Evolutionary conservation across 2,113 vertebrate genomes (phyloP).

Genomic region (Orthonyx spaldingii): DNA sequence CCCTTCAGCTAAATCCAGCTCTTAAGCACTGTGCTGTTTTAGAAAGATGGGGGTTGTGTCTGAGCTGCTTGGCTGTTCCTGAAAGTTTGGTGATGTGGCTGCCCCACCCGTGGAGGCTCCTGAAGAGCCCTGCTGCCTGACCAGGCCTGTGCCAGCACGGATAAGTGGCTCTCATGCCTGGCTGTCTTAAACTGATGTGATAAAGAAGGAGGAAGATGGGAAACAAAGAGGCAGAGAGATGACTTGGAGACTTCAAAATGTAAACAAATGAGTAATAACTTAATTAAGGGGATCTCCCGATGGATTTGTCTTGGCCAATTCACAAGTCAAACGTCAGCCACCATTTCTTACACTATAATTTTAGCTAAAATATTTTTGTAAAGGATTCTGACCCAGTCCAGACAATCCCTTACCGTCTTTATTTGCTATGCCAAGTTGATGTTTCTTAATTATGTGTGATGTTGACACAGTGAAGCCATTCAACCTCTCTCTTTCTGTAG

Average conservation of each 20-base stretch:
- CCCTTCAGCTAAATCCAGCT: neutral
- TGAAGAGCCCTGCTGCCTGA: neutral
- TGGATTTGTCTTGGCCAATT: neutral
- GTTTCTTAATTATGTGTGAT: neutral
- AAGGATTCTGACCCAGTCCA: neutral
- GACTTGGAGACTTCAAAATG: neutral
- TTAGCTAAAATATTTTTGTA: neutral
- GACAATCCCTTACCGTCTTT: neutral
- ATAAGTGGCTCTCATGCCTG: neutral
- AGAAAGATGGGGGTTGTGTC: neutral
- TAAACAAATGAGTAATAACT: neutral
- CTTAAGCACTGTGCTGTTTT: rapidly evolving
- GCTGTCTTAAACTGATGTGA: neutral
- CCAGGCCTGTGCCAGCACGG: neutral
- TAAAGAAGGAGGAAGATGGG: neutral
- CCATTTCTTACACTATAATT: neutral
- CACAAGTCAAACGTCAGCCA: neutral
- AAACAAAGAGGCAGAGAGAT: neutral
- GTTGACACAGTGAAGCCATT: neutral
- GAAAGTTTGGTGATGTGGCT: neutral
- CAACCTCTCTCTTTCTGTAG: neutral
- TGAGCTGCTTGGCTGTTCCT: neutral
- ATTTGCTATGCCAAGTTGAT: neutral
- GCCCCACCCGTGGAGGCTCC: neutral
- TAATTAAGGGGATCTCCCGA: neutral